Percentiles rank a stretch among this genome's conserved stretches.
Evolutionary conservation across 1,140 invertebrate species (phyloP).

Genomic region (Sycophaga agraensis): DNA sequence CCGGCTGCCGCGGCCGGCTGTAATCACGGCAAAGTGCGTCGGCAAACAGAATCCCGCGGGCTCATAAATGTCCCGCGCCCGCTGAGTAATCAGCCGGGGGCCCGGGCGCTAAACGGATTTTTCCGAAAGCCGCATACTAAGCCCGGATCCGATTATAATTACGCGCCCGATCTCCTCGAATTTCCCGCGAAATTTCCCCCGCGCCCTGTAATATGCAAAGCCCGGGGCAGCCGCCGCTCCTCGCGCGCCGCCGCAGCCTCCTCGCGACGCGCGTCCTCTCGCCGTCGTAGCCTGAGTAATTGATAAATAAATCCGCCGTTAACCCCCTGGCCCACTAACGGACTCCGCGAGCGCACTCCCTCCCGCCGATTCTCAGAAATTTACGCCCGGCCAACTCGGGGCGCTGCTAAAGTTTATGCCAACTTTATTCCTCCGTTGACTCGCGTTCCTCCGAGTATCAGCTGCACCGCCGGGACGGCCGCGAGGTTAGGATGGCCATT

Average conservation of each 20-base stretch:
- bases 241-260: not conserved
- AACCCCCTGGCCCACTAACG: no score
- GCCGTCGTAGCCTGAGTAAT: no score
- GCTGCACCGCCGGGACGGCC: no score
- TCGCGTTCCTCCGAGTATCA: no score
- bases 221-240: not conserved
- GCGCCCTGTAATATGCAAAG: constrained; percentile 14
- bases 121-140: not conserved
- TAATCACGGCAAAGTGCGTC: constrained; percentile 4
- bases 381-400: no score
- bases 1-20: not conserved
- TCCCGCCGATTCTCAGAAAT: no score
- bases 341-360: no score
- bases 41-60: constrained; percentile 21
- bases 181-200: constrained; percentile 16
- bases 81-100: constrained; percentile 12
- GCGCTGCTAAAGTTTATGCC: no score
- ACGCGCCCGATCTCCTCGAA: not conserved
- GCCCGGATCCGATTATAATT: constrained; percentile 9
- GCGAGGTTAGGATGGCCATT: no score
- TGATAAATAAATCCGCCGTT: no score
- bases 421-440: no score
- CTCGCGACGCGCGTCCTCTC: not conserved
- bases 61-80: not conserved
- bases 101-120: not conserved